These are phyloP conservation scores for Latrodectus elegans DNA, from an alignment of 2,888 invertebrate genomes.

Conservation along the genomic window DNA sequence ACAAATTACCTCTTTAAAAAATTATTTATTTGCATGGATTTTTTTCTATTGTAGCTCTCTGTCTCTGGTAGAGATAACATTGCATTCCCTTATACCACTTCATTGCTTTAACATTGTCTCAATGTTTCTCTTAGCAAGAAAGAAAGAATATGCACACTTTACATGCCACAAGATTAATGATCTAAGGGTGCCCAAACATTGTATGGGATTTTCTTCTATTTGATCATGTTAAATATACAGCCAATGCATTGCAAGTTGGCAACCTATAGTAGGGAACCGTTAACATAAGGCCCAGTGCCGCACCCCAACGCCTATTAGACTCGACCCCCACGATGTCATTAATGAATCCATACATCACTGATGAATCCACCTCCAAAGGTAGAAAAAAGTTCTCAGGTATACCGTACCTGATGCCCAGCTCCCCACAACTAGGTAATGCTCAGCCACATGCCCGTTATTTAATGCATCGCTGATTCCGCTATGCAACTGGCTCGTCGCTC, in stretches of 20 bases:
- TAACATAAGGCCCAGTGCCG: conserved; percentile 24
- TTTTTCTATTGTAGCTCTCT: no score
- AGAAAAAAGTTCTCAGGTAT: conserved; percentile 37
- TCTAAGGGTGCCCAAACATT: conserved; percentile 15
- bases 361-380: conserved; percentile 18
- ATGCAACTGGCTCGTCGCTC: conserved; percentile 31
- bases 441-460: conserved; percentile 50
- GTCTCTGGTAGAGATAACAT: no score
- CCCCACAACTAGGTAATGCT: conserved; percentile 5
- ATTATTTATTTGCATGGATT: no score
- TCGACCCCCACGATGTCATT: conserved; percentile 40
- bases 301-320: conserved; percentile 18
- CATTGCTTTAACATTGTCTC: no score
- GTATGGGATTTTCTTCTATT: conserved; percentile 12
- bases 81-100: no score
- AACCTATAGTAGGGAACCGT: conserved; percentile 34
- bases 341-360: conserved; percentile 53
- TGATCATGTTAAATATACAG: not conserved
- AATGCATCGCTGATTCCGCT: conserved; percentile 37
- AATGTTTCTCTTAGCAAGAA: no score
- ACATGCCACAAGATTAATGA: conserved; percentile 14
- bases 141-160: not conserved
- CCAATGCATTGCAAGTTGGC: not conserved
- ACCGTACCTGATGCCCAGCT: conserved; percentile 15
- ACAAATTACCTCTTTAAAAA: no score